A percentile compares a stretch with the other conserved stretches of the same genome.
Evolutionary conservation across 2,888 invertebrate species (phyloP).

Genomic region (Aleiodes leptofemur): DNA sequence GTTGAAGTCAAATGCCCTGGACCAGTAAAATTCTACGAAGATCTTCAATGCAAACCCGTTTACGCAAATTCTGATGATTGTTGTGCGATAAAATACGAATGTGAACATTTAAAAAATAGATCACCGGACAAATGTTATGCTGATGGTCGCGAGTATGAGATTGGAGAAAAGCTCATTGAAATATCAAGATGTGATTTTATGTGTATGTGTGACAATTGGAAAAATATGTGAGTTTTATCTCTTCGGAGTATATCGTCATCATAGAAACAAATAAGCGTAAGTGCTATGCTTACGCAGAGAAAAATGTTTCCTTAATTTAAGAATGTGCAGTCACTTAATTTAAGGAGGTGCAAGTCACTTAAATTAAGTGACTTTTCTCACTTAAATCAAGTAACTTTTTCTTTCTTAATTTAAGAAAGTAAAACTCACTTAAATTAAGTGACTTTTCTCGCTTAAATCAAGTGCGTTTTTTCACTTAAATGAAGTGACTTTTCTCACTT

Average conservation of each 20-base stretch:
- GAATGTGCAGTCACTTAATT: too few relatives aligned
- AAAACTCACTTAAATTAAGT: too few relatives aligned
- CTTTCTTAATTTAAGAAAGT: too few relatives aligned
- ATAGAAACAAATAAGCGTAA: too few relatives aligned
- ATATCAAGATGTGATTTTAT: constrained; percentile 63
- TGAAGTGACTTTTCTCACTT: too few relatives aligned
- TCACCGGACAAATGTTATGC: constrained; percentile 61
- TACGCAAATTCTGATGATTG: constrained; percentile 58
- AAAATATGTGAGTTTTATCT: constrained; percentile 54
- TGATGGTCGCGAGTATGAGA: constrained; percentile 59
- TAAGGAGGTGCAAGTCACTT: too few relatives aligned
- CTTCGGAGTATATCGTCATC: not conserved
- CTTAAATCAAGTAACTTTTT: too few relatives aligned
- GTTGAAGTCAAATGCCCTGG: constrained; percentile 58
- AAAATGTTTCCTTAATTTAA: too few relatives aligned
- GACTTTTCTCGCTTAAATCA: too few relatives aligned
- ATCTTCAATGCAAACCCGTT: constrained; percentile 61
- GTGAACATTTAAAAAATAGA: constrained; percentile 58
- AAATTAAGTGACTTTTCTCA: too few relatives aligned
- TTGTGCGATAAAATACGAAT: constrained; percentile 64
- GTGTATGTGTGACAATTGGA: constrained; percentile 54
- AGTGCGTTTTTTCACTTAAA: too few relatives aligned
- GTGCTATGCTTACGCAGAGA: too few relatives aligned
- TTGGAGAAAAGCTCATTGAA: constrained; percentile 60
- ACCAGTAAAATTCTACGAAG: constrained; percentile 61